A percentile compares a stretch with the other conserved stretches of the same genome.
phyloP scores from a whole-genome alignment of 2,797 vertebrate species.

The Taeniopygia guttata region DNA sequence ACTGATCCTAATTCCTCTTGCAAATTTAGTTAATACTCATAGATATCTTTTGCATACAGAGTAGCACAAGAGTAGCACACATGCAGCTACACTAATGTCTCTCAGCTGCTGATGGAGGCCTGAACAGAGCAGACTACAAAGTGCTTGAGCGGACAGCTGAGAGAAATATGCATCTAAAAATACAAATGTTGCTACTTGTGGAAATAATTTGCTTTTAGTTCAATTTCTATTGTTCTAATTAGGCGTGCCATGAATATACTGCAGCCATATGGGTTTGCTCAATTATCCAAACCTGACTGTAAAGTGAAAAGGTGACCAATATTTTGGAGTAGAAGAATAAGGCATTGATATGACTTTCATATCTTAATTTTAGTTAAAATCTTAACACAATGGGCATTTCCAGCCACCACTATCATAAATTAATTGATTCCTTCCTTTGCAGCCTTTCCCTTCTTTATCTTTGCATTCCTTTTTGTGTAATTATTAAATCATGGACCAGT shows the following conservation, averaged over 20 bases:
- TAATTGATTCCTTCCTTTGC: not conserved
- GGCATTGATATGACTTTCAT: not conserved
- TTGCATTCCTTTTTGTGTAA: not conserved
- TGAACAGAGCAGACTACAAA: not conserved
- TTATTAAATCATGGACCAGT: too few species aligned
- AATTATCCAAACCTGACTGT: not conserved
- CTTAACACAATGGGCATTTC: not conserved
- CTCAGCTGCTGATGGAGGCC: constrained; percentile 7
- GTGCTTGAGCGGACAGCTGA: not conserved
- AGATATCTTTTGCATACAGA: constrained; percentile 77
- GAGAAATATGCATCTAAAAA: not conserved
- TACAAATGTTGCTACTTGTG: not conserved
- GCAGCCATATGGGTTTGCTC: not conserved
- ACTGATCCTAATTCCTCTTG: constrained; percentile 76
- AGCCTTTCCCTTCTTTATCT: not conserved
- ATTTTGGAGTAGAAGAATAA: not conserved
- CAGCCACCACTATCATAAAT: not conserved
- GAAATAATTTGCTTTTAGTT: not conserved
- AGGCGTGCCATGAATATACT: not conserved
- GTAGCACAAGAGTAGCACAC: constrained; percentile 68
- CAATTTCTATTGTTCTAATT: not conserved
- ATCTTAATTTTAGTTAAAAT: not conserved
- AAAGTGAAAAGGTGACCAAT: not conserved
- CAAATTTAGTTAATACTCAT: constrained; percentile 78
- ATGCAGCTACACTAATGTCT: constrained; percentile 40